These are phyloP conservation scores for Hoplostethus atlanticus DNA, from an alignment of 2,797 vertebrate genomes.

Conservation along the genomic window DNA sequence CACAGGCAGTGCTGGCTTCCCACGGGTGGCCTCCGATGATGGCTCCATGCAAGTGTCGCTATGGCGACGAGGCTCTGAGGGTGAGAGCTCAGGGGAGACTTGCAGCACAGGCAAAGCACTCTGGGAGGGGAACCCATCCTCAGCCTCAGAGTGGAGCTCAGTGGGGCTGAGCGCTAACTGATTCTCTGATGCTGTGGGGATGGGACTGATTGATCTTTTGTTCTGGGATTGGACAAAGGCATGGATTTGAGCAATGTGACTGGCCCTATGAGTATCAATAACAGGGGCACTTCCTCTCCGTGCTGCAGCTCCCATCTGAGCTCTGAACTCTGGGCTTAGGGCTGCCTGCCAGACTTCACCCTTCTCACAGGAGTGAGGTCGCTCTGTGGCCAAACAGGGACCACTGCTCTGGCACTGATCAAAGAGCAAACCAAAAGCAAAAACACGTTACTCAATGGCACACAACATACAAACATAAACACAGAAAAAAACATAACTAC, in stretches of 20 bases:
- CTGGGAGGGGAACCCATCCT: slow-evolving; percentile 40
- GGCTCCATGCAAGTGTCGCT: slow-evolving; percentile 70
- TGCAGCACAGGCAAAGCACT: slow-evolving; percentile 28
- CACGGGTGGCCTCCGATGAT: slow-evolving; percentile 26
- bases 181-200: slow-evolving; percentile 36
- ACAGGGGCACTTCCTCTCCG: slow-evolving; percentile 80
- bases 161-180: slow-evolving; percentile 41
- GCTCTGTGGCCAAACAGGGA: slow-evolving; percentile 60
- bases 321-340: slow-evolving; percentile 64
- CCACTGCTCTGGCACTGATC: slow-evolving; percentile 68
- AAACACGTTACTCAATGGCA: slow-evolving; percentile 68
- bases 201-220: slow-evolving; percentile 65
- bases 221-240: slow-evolving; percentile 57
- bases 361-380: slow-evolving; percentile 70
- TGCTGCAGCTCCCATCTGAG: slow-evolving; percentile 53
- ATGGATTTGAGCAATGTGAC: slow-evolving; percentile 58
- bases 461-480: slow-evolving; percentile 15
- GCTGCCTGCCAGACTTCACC: slow-evolving; percentile 55
- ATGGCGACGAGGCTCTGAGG: slow-evolving; percentile 69
- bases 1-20: slow-evolving; percentile 32
- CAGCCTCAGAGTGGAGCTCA: slow-evolving; percentile 45
- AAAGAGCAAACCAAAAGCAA: slow-evolving; percentile 74
- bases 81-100: slow-evolving; percentile 45
- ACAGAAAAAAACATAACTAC: neutral
- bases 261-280: slow-evolving; percentile 70